Percentiles rank a stretch among this genome's conserved stretches.
Conservation (phyloP, 2,797 vertebrate genomes). For the Nasua narica region DNA sequence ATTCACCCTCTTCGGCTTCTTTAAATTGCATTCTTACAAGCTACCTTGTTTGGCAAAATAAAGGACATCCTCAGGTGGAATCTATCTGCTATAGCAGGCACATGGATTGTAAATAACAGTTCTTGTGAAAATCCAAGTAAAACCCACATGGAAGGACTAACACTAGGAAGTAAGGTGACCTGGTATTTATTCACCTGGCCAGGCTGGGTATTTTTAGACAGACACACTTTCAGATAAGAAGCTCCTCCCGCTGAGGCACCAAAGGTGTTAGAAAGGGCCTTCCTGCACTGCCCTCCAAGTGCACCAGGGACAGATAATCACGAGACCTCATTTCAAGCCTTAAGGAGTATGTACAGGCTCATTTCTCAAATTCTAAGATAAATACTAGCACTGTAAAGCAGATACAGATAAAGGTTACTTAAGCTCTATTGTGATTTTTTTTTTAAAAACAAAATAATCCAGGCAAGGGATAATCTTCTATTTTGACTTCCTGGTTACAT, state of each 20-base stretch:
- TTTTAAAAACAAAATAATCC: background rate
- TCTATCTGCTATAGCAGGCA: background rate
- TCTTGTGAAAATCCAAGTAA: conserved; percentile 10
- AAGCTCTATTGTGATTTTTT: background rate
- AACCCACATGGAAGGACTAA: background rate
- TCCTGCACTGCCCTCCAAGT: background rate
- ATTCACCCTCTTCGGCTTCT: background rate
- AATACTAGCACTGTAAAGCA: background rate
- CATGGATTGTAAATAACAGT: background rate
- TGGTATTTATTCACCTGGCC: too few species aligned
- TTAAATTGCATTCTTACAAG: background rate
- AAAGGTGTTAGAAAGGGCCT: background rate
- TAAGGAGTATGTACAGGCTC: background rate
- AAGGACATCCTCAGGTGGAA: background rate
- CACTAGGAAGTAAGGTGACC: background rate
- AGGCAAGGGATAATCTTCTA: background rate
- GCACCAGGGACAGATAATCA: background rate
- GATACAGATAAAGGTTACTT: background rate
- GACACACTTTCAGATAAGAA: background rate
- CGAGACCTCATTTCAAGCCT: background rate
- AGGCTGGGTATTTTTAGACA: background rate
- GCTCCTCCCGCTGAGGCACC: background rate
- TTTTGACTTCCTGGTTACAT: background rate
- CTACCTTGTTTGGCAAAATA: background rate
- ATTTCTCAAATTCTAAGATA: background rate